Conservation (phyloP, 2,888 invertebrate genomes). For the Habroteleia sp. region DNA sequence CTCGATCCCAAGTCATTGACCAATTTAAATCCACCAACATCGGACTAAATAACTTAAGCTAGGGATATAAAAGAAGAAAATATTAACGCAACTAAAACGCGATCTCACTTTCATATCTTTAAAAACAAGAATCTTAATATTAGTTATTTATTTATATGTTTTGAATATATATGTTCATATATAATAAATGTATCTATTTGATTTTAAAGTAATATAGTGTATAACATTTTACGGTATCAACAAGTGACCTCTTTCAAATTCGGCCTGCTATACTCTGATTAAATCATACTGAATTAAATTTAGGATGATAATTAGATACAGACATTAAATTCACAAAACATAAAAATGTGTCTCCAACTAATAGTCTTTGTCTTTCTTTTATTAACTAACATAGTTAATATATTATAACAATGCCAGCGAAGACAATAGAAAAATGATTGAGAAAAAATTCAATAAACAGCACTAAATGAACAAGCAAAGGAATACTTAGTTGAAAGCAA, state of each 20-base stretch:
- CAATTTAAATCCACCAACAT: conserved; percentile 3
- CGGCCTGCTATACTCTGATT: conserved; percentile 1
- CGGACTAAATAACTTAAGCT: conserved; percentile 31
- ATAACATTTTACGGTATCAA: not conserved
- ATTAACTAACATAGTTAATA: not conserved
- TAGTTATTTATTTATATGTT: conserved; percentile 7
- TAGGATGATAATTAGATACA: conserved; percentile 6
- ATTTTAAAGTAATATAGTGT: too few relatives aligned
- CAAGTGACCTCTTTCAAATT: not conserved
- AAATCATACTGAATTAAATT: not conserved
- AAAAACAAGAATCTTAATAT: not conserved
- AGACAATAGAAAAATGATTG: conserved; percentile 41
- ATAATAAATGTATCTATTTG: not conserved
- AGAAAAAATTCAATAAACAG: not conserved
- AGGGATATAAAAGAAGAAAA: conserved; percentile 4
- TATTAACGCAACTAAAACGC: conserved; percentile 13
- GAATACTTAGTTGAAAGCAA: not conserved
- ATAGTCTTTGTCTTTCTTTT: conserved; percentile 1
- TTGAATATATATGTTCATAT: conserved; percentile 5
- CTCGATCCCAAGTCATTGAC: conserved; percentile 23
- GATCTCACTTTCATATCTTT: conserved; percentile 8
- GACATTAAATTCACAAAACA: conserved; percentile 3
- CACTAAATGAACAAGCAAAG: conserved; percentile 12
- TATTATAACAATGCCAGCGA: conserved; percentile 24
- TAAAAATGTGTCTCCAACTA: conserved; percentile 8